Conservation (phyloP, 2,888 invertebrate genomes). For the Drosophila yooni region DNA sequence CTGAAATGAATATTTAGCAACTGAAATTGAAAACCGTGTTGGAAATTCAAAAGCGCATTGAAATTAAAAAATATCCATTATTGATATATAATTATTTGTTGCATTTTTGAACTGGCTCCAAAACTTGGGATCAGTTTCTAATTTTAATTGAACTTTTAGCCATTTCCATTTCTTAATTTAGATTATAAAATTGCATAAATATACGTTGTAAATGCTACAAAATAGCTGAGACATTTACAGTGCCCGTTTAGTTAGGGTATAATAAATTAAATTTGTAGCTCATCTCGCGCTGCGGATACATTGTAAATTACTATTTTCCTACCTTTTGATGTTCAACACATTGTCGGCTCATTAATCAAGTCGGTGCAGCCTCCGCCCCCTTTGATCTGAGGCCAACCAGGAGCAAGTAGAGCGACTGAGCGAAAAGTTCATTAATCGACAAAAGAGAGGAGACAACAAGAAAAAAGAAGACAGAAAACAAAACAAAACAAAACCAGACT, state of each 20-base stretch:
- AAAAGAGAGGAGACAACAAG: not conserved
- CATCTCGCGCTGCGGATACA: slow-evolving; percentile 41
- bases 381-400: slow-evolving; percentile 20
- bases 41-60: not conserved
- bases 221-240: slow-evolving; percentile 10
- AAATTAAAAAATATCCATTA: no score
- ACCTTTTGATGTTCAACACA: slow-evolving; percentile 75
- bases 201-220: not conserved
- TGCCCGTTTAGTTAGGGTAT: slow-evolving; percentile 23
- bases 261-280: slow-evolving; percentile 60
- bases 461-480: not conserved
- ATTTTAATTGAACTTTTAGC: not conserved
- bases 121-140: not conserved
- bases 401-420: slow-evolving; percentile 29
- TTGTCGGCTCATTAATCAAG: slow-evolving; percentile 75
- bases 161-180: not conserved
- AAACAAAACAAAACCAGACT: not conserved
- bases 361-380: slow-evolving; percentile 51
- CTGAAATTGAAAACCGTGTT: not conserved
- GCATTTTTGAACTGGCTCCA: not conserved
- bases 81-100: not conserved
- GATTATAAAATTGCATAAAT: not conserved
- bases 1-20: not conserved
- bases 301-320: slow-evolving; percentile 79
- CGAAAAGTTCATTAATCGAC: slow-evolving; percentile 48